A percentile compares a stretch with the other conserved stretches of the same genome.
Evolutionary conservation across 2,888 invertebrate genomes (phyloP).

Genomic region (Caenorhabditis uteleia): DNA sequence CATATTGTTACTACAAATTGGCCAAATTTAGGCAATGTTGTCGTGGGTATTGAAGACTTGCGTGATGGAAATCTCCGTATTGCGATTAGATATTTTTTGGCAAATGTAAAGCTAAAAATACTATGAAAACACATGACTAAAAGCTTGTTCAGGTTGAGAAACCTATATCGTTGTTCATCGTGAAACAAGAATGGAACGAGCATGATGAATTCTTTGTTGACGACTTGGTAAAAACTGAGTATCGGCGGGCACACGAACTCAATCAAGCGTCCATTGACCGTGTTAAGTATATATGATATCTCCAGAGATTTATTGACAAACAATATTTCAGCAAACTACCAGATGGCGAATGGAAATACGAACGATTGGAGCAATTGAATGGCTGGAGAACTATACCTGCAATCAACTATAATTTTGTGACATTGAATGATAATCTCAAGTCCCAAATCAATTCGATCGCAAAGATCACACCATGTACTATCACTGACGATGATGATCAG

Average conservation of each 20-base stretch:
- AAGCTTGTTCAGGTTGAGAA: constrained; percentile 27
- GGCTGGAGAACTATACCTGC: constrained; percentile 44
- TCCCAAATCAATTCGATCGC: constrained; percentile 3
- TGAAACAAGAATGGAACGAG: constrained; percentile 33
- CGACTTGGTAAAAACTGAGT: constrained; percentile 31
- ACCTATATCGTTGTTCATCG: constrained; percentile 24
- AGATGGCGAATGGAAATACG: constrained; percentile 40
- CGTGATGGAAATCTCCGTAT: constrained; percentile 33
- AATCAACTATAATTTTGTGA: constrained; percentile 34
- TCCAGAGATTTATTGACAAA: background rate
- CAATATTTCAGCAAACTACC: constrained; percentile 28
- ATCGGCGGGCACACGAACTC: constrained; percentile 26
- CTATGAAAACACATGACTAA: too few relatives aligned
- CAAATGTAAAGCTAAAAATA: constrained; percentile 12
- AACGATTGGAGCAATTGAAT: constrained; percentile 36
- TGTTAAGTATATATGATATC: constrained; percentile 14
- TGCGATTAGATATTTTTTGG: constrained; percentile 27
- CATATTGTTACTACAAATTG: background rate
- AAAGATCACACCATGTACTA: constrained; percentile 15
- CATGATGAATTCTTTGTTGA: constrained; percentile 23
- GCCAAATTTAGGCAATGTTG: constrained; percentile 31
- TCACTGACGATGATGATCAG: constrained; percentile 18
- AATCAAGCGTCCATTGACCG: constrained; percentile 31
- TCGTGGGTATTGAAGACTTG: constrained; percentile 32
- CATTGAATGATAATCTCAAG: constrained; percentile 33